phyloP scores from a whole-genome alignment of 2,888 invertebrate species.

The Notocelia uddmanniana region DNA sequence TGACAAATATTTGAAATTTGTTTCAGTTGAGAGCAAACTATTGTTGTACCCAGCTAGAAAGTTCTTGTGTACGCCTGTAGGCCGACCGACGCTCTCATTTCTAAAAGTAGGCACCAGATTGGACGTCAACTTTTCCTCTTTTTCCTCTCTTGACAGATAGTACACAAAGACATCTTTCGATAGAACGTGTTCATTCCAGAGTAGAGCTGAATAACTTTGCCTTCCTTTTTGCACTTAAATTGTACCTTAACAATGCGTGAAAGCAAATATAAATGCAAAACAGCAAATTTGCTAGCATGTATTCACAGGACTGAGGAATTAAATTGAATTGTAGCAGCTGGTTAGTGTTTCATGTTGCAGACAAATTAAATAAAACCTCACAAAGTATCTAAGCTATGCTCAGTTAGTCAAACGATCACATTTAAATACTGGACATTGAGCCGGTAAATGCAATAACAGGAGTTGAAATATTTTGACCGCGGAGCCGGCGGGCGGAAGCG shows the following conservation, averaged over 20 bases:
- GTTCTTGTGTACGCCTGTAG: constrained; percentile 61
- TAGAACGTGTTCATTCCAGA: constrained; percentile 58
- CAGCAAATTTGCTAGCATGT: background rate
- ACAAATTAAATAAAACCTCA: constrained; percentile 40
- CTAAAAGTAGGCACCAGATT: constrained; percentile 75
- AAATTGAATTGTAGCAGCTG: constrained; percentile 47
- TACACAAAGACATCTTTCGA: constrained; percentile 69
- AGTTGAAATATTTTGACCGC: constrained; percentile 47
- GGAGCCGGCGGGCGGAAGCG: constrained; percentile 49
- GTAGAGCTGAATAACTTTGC: constrained; percentile 58
- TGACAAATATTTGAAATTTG: constrained; percentile 51
- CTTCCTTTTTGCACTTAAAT: constrained; percentile 41
- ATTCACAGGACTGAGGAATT: constrained; percentile 48
- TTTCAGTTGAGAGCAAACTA: constrained; percentile 53
- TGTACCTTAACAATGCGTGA: background rate
- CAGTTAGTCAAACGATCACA: constrained; percentile 50
- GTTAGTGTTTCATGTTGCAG: constrained; percentile 46
- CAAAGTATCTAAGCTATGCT: constrained; percentile 48
- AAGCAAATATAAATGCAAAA: constrained; percentile 18
- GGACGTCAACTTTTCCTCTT: constrained; percentile 75
- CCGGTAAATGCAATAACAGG: constrained; percentile 44
- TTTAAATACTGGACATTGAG: constrained; percentile 44
- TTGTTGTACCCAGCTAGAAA: constrained; percentile 57
- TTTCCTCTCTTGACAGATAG: constrained; percentile 65
- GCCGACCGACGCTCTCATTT: constrained; percentile 68